Evolutionary conservation across 2,888 invertebrate genomes (phyloP).

Genomic region (Nomada lathburiana): DNA sequence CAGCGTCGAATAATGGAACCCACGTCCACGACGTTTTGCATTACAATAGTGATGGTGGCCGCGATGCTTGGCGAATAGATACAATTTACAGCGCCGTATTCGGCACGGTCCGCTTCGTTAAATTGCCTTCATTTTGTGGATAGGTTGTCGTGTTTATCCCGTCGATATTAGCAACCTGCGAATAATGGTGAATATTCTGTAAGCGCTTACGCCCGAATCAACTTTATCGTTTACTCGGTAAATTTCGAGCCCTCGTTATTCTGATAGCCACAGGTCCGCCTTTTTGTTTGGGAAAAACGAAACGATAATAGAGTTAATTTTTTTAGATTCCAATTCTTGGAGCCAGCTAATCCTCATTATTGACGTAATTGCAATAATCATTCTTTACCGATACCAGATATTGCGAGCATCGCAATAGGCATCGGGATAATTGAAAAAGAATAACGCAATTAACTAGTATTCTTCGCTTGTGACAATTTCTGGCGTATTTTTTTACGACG

Average conservation of each 20-base stretch:
- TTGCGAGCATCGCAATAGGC: too few relatives aligned
- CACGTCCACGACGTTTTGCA: slow-evolving; percentile 43
- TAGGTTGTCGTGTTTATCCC: slow-evolving; percentile 51
- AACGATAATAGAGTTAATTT: slow-evolving; percentile 35
- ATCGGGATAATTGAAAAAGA: too few relatives aligned
- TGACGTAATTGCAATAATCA: slow-evolving; percentile 23
- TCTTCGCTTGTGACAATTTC: too few relatives aligned
- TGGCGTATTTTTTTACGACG: too few relatives aligned
- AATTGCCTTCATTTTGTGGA: slow-evolving; percentile 60
- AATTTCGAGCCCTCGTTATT: slow-evolving; percentile 49
- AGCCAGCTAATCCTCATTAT: not conserved
- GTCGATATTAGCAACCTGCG: slow-evolving; percentile 44
- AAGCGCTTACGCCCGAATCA: slow-evolving; percentile 33
- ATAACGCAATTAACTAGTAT: too few relatives aligned
- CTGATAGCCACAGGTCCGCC: not conserved
- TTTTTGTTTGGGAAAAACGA: not conserved
- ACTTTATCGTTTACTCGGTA: slow-evolving; percentile 57
- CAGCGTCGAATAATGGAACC: slow-evolving; percentile 10
- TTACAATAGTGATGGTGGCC: slow-evolving; percentile 21
- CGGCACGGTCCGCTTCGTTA: slow-evolving; percentile 37
- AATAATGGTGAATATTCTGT: slow-evolving; percentile 51
- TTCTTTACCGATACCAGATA: not conserved
- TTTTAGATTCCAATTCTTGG: not conserved
- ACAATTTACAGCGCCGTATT: slow-evolving; percentile 51
- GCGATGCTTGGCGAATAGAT: slow-evolving; percentile 11